Base-by-base conservation (phyloP, 2,888 invertebrate genomes). In the Tachina lurida region DNA sequence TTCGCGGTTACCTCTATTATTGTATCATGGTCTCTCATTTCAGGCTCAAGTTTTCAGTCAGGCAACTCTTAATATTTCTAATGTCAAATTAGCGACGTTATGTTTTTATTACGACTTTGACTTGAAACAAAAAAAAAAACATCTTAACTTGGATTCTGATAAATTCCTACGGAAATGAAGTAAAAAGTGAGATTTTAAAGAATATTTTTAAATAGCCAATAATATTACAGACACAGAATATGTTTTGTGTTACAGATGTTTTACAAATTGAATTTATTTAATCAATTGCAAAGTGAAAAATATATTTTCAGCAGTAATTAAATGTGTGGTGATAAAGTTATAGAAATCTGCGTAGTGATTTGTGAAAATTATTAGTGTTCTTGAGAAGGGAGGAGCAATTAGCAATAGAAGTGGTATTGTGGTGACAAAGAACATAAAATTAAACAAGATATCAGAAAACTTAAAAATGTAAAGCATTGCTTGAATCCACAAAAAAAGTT, bases 161-260 rank as follows among this genome's bases (percentile, higher is more conserved):
- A 31, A 74, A 74, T 84, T 84, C 68, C 74, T 74, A 79, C 56
- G 78, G 78, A 84, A 84, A 78, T 84, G 67, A 83, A 77, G 77
- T 83, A 62, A 65, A 79, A 73, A 73, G 41, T 65, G 58, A 65
- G 41, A 71, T 17, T 56, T 58, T n/a, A n/a, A 76, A 10, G 15
- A 52, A 19, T 71, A 31, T 63, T 19, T n/a, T 62, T 41, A 19
- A 39, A 52, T 10, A 68, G 2, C 41, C 41, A 41, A 70, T 5
- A 63, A 63, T 9, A n/a, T 43, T 54, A 10, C 12, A 22, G 70
- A n/a, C n/a, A n/a, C n/a, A n/a, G n/a, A n/a, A n/a, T n/a, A n/a
- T n/a, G n/a, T n/a, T n/a, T n/a, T n/a, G n/a, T 9, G n/a, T 43
- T 54, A 10, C 12, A 22, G 70, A n/a, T 47, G 10, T 19, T 47